Evolutionary conservation across 2,113 vertebrate genomes (phyloP).

Genomic region (Dryoscopus gambensis): DNA sequence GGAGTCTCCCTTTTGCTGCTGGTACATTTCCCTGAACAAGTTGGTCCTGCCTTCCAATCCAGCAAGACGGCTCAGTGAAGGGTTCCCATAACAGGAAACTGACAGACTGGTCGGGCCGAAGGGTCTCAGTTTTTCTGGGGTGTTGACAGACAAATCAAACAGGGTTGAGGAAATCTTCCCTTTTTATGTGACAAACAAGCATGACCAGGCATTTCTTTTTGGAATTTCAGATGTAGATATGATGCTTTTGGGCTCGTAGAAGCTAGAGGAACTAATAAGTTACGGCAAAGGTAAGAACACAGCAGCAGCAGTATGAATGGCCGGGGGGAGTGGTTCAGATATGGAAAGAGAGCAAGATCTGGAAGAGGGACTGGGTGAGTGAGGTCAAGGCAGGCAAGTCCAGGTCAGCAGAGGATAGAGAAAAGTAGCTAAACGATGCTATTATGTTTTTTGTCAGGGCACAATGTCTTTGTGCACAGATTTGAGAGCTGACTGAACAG

Average conservation of each 20-base stretch:
- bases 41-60: not conserved
- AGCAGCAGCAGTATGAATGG: not conserved
- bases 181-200: not conserved
- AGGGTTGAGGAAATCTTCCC: not conserved
- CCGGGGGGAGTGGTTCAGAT: not conserved
- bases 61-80: not conserved
- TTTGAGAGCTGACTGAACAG: not conserved
- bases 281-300: not conserved
- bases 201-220: not conserved
- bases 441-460: not conserved
- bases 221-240: not conserved
- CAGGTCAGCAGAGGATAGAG: not conserved
- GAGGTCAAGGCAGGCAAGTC: not conserved
- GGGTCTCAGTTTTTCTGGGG: not conserved
- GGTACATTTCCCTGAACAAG: not conserved
- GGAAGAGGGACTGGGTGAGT: not conserved
- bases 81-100: too few relatives aligned
- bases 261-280: not conserved
- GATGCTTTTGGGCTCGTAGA: not conserved
- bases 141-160: not conserved
- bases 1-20: not conserved
- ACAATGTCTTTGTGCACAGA: not conserved
- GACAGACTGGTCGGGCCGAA: not conserved
- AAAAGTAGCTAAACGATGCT: not conserved
- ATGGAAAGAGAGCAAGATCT: not conserved